These are phyloP conservation scores for Platyrinchus mystaceus DNA, from an alignment of 2,797 vertebrate genomes.

Conservation along the genomic window DNA sequence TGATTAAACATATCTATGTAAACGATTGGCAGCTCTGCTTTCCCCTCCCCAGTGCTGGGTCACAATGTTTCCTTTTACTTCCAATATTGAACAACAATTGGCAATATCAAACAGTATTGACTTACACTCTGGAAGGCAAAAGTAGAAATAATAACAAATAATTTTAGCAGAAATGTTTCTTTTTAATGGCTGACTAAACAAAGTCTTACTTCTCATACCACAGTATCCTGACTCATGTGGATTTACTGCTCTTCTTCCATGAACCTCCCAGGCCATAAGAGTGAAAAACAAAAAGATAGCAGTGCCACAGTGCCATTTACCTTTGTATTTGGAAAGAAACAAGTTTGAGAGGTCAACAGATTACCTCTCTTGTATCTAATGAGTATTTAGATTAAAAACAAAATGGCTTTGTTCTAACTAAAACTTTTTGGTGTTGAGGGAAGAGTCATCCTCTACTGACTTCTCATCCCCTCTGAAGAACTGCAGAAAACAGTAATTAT, in stretches of 20 bases:
- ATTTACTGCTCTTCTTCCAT: not conserved
- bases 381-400: not conserved
- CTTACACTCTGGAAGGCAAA: not conserved
- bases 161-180: not conserved
- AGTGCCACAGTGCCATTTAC: not conserved
- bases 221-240: not conserved
- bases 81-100: not conserved
- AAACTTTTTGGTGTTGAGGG: not conserved
- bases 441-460: not conserved
- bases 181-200: not conserved
- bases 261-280: not conserved
- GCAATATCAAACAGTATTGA: not conserved
- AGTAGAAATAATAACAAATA: not conserved
- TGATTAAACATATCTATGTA: constrained; percentile 4
- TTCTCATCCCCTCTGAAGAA: not conserved
- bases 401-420: not conserved
- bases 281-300: not conserved
- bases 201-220: not conserved
- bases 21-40: not conserved
- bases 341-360: not conserved
- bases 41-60: not conserved
- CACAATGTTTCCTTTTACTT: not conserved
- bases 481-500: not conserved
- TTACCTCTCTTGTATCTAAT: not conserved
- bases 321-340: not conserved